Evolutionary conservation across 2,113 vertebrate genomes (phyloP).

Genomic region (Orcinus orca): DNA sequence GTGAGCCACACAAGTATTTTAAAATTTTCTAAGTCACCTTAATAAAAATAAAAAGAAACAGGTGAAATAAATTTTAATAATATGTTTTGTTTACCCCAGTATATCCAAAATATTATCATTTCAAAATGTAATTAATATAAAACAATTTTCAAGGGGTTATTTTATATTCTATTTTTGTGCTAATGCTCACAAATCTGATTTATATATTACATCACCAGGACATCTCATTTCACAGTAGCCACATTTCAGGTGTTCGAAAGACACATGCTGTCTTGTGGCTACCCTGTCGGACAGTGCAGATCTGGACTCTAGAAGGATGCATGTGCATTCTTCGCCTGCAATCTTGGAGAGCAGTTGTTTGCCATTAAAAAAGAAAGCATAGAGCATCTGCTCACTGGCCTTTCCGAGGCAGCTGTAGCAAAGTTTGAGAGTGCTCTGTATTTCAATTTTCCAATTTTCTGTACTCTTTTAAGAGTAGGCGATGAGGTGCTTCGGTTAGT

Average conservation of each 20-base stretch:
- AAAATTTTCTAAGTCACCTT: neutral
- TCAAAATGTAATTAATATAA: neutral
- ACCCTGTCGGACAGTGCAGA: rapidly evolving
- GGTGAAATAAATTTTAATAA: neutral
- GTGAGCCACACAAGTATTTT: neutral
- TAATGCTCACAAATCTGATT: neutral
- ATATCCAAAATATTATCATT: neutral
- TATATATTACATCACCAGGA: neutral
- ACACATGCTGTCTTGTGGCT: no score
- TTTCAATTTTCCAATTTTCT: neutral
- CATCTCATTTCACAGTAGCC: neutral
- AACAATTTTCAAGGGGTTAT: neutral
- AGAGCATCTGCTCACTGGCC: neutral
- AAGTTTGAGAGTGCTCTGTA: neutral
- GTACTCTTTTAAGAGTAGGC: neutral
- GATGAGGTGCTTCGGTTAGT: neutral
- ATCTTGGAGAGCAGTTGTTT: neutral
- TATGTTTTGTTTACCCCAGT: neutral
- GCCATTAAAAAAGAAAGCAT: neutral
- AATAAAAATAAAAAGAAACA: neutral
- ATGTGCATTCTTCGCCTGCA: neutral
- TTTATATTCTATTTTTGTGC: neutral
- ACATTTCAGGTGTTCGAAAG: neutral
- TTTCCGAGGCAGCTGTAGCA: neutral
- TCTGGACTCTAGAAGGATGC: neutral